Conservation (phyloP, 2,113 vertebrate genomes). For the Cheilinus undulatus region DNA sequence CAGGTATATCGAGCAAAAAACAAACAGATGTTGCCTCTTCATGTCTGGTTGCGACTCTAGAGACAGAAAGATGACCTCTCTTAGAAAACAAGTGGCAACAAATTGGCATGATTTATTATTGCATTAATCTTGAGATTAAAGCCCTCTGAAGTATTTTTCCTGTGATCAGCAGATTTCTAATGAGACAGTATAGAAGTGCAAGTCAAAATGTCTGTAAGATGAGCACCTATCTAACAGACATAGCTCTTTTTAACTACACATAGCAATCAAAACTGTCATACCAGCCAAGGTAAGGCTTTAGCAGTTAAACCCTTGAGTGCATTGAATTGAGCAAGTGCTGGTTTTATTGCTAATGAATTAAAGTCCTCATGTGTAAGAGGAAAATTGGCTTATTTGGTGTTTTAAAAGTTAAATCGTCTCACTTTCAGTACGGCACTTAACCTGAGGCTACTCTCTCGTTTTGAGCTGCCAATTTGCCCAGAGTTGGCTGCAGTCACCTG, state of each 20-base stretch:
- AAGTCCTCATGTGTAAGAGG: background rate
- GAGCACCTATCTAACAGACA: background rate
- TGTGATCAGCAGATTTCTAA: too few species aligned
- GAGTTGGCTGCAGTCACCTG: constrained; percentile 8
- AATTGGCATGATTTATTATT: too few species aligned
- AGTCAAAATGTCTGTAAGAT: background rate
- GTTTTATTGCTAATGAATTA: background rate
- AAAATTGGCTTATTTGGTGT: background rate
- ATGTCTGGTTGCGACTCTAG: too few species aligned
- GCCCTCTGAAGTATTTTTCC: too few species aligned
- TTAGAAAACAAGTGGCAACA: too few species aligned
- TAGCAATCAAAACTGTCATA: background rate
- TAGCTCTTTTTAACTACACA: too few species aligned
- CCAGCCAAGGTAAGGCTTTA: background rate
- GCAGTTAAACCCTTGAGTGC: background rate
- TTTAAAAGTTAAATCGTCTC: constrained; percentile 7
- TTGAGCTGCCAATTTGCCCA: background rate
- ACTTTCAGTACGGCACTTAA: background rate
- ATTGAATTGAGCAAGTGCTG: background rate
- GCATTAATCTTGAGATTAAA: too few species aligned
- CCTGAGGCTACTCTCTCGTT: background rate
- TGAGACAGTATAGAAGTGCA: background rate
- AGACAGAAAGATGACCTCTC: too few species aligned
- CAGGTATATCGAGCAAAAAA: too few species aligned
- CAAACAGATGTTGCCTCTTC: too few species aligned